These are phyloP conservation scores for Carposina sasakii DNA, from an alignment of 1,140 invertebrate species.

Conservation along the genomic window DNA sequence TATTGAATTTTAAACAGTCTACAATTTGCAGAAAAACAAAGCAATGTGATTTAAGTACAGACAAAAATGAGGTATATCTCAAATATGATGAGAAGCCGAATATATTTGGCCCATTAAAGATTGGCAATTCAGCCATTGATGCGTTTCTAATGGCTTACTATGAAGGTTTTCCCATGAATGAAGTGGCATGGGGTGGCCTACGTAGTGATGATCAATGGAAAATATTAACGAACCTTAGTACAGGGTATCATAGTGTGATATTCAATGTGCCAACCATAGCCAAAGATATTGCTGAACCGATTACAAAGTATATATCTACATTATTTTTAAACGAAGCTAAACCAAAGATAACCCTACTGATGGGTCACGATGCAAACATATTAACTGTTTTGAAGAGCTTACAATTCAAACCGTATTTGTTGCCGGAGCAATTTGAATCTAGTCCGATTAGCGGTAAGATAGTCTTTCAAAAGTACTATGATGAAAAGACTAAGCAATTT, in stretches of 20 bases:
- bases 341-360: conserved; percentile 36
- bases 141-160: conserved; percentile 58
- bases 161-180: conserved; percentile 35
- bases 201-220: conserved; percentile 31
- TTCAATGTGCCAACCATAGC: conserved; percentile 36
- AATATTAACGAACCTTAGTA: conserved; percentile 36
- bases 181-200: conserved; percentile 51
- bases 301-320: conserved; percentile 40
- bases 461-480: conserved; percentile 51
- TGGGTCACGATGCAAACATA: conserved; percentile 54
- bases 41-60: conserved; percentile 37
- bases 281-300: conserved; percentile 38
- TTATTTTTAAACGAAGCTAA: conserved; percentile 25
- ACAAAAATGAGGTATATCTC: conserved; percentile 29
- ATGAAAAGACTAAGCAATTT: conserved; percentile 22
- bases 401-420: conserved; percentile 34
- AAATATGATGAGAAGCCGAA: conserved; percentile 41
- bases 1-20: conserved; percentile 43
- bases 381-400: conserved; percentile 40
- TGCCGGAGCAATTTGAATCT: conserved; percentile 42
- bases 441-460: conserved; percentile 55
- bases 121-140: conserved; percentile 45
- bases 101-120: conserved; percentile 39
- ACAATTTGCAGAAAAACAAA: conserved; percentile 31
- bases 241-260: conserved; percentile 42